Conservation (phyloP, 64 coral and sea anemone species). For the Montipora foliosa region DNA sequence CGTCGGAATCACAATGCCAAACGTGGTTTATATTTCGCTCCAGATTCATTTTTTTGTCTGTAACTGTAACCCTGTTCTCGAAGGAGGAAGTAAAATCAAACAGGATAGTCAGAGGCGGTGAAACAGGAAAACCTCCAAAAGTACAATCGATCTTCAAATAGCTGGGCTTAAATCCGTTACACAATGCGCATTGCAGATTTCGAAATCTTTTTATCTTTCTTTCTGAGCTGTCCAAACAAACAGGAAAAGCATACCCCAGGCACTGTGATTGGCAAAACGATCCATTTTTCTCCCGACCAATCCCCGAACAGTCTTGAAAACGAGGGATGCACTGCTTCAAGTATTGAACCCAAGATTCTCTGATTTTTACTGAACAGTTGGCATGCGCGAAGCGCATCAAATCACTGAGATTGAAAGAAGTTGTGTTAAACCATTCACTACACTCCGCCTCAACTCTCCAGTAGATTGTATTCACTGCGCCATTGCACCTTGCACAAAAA, state of each 20-base stretch:
- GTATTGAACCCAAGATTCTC: background rate
- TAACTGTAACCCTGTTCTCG: background rate
- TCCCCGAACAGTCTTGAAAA: background rate
- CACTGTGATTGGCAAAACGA: background rate
- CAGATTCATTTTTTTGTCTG: background rate
- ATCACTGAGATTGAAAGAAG: background rate
- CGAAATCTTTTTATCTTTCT: background rate
- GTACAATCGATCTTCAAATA: background rate
- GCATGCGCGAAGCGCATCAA: background rate
- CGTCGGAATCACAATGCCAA: background rate
- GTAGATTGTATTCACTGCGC: background rate
- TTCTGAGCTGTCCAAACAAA: background rate
- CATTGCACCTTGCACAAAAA: background rate
- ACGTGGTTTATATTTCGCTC: background rate
- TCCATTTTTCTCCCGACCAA: background rate
- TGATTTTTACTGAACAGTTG: background rate
- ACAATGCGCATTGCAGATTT: conserved; percentile 33
- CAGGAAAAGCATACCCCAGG: conserved; percentile 5
- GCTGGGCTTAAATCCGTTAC: background rate
- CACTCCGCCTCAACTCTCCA: background rate
- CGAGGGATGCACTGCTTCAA: conserved; percentile 11
- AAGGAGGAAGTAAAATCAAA: conserved; percentile 25
- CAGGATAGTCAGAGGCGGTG: background rate
- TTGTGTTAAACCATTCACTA: background rate
- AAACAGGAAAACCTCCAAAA: fast-evolving